phyloP scores from a whole-genome alignment of 2,113 vertebrate genomes.

The Malurus elegans region DNA sequence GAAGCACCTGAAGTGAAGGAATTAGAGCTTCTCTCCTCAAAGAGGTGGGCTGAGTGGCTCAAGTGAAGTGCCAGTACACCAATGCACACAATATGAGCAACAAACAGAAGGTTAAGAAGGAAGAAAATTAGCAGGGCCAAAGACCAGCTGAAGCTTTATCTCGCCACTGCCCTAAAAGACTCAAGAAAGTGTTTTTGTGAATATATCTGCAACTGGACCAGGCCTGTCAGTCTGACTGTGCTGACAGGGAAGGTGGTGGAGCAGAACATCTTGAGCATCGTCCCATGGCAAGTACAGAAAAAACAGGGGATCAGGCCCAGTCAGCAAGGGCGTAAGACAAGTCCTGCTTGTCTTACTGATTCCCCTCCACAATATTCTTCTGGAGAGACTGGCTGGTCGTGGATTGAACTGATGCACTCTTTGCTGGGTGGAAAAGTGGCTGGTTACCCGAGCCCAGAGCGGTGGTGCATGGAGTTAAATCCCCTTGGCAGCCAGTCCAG shows the following conservation, averaged over 20 bases:
- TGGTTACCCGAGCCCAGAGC: not conserved
- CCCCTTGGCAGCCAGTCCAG: not conserved
- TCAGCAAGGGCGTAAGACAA: not conserved
- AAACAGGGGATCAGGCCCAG: not conserved
- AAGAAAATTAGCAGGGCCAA: not conserved
- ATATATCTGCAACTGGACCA: not conserved
- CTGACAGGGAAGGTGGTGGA: not conserved
- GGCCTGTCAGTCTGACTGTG: not conserved
- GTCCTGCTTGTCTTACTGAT: not conserved
- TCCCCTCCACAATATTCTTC: not conserved
- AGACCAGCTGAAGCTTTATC: not conserved
- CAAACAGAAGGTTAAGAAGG: not conserved
- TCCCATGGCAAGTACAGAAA: not conserved
- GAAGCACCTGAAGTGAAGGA: not conserved
- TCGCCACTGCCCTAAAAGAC: not conserved
- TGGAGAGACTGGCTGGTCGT: not conserved
- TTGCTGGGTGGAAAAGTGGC: not conserved
- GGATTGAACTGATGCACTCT: too few species aligned
- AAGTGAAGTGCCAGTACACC: not conserved
- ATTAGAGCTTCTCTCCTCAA: not conserved
- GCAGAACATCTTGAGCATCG: too few species aligned
- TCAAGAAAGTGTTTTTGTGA: not conserved
- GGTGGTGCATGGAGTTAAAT: not conserved
- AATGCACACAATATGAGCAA: rapidly evolving
- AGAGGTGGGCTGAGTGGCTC: not conserved